phyloP scores from a whole-genome alignment of 2,113 vertebrate species.

The Alethe diademata region DNA sequence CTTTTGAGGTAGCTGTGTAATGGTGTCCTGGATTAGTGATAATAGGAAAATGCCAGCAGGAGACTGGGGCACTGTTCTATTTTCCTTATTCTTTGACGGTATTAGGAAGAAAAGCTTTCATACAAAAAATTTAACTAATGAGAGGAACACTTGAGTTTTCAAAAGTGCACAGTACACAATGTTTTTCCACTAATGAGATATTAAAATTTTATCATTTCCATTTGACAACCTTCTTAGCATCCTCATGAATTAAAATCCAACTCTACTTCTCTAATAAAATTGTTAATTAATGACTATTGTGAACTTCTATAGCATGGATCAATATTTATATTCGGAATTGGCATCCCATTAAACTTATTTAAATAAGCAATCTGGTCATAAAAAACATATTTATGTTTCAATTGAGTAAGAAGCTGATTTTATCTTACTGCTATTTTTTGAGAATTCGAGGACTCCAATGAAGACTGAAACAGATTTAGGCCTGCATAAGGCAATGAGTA shows the following conservation, averaged over 20 bases:
- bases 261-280: not conserved
- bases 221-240: not conserved
- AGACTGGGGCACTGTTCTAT: not conserved
- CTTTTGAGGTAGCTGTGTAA: not conserved
- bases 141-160: not conserved
- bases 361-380: not conserved
- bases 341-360: not conserved
- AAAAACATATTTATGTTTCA: conserved; percentile 21
- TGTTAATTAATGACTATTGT: conserved; percentile 8
- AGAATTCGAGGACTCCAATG: not conserved
- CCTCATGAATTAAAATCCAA: not conserved
- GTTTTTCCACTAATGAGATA: not conserved
- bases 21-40: not conserved
- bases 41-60: not conserved
- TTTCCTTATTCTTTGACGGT: not conserved
- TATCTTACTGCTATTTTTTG: not conserved
- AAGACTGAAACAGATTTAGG: conserved; percentile 28
- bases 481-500: conserved; percentile 8
- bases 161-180: not conserved
- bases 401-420: not conserved
- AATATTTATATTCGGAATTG: not conserved
- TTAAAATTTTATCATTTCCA: not conserved
- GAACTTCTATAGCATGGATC: not conserved
- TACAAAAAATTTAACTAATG: not conserved
- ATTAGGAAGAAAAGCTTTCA: not conserved